Evolutionary conservation across 2,888 invertebrate genomes (phyloP).

Genomic region (Macrophya alboannulata): DNA sequence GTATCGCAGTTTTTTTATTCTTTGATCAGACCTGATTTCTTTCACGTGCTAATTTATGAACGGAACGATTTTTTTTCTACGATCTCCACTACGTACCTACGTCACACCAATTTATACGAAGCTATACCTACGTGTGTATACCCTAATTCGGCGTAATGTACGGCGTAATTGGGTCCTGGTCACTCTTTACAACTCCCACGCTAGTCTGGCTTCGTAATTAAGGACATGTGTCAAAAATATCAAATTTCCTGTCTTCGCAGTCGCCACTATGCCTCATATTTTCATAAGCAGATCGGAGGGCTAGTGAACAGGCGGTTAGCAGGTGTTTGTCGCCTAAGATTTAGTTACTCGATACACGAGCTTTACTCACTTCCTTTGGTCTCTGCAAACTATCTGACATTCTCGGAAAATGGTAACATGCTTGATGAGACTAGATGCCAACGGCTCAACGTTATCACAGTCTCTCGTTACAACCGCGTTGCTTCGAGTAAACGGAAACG

Average conservation of each 20-base stretch:
- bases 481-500: background rate
- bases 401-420: background rate
- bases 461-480: constrained; percentile 41
- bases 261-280: constrained; percentile 20
- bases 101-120: background rate
- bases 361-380: constrained; percentile 26
- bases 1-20: background rate
- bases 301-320: constrained; percentile 45
- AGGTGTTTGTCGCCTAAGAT: constrained; percentile 55
- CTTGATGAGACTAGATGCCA: constrained; percentile 21
- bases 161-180: constrained; percentile 2
- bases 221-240: constrained; percentile 57
- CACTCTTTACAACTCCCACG: constrained; percentile 45
- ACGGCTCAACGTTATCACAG: constrained; percentile 26
- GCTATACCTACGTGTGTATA: background rate
- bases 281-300: constrained; percentile 20
- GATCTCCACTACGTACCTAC: background rate
- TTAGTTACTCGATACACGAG: constrained; percentile 51
- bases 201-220: constrained; percentile 53
- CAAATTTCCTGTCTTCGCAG: constrained; percentile 48
- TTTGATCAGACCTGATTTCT: background rate
- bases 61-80: background rate
- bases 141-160: constrained; percentile 20
- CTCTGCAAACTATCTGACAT: constrained; percentile 10
- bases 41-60: constrained; percentile 3